Base-by-base conservation (phyloP, 2,888 invertebrate species). In the Saturnia japonica region DNA sequence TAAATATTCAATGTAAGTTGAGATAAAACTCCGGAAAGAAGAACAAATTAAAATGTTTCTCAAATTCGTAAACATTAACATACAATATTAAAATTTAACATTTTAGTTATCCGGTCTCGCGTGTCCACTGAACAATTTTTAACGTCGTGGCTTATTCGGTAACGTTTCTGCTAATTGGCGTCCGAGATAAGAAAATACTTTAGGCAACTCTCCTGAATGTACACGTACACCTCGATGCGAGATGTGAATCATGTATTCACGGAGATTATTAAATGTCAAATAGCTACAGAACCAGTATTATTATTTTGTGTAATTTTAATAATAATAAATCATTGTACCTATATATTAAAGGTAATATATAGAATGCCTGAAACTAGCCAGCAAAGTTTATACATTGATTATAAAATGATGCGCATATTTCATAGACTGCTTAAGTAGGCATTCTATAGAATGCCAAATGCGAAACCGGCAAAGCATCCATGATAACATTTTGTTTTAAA, bases 161-260 rank as follows among this genome's bases (percentile, higher is more conserved):
- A 64, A 81, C 76, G 78, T 82, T 78, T 76, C 75, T 69, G 78
- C 79, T 85, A 87, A 87, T 86, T 86, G 83, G 81, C 73, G 40
- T 67, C 72, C 70, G 16, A 74, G 82, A 85, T 85, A 82, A 83
- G 74, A 40, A 40, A 40, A 71, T n/a, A 43, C 57, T 75, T 85
- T 84, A 82, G 80, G 76, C 82, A 80, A 83, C 71, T 57, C 71
- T 70, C 19, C 57, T 71, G 62, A 47, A 51, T 25, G n/a, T n/a
- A 64, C 45, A 19, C 14, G 54, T 25, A 69, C 40, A n/a, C 51
- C 40, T 45, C 45, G 7, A 1, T 28, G 25, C 57, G 9, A 60
- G 14, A 28, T 28, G 28, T 54, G 22, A 22, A 22, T 22, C 54
- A 22, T 54, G 22, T 54, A n/a, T 54, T 54, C 0, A 54, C 16